A percentile compares a stretch with the other conserved stretches of the same genome.
Conservation (phyloP, 1,140 invertebrate genomes). For the Hyles vespertilio region DNA sequence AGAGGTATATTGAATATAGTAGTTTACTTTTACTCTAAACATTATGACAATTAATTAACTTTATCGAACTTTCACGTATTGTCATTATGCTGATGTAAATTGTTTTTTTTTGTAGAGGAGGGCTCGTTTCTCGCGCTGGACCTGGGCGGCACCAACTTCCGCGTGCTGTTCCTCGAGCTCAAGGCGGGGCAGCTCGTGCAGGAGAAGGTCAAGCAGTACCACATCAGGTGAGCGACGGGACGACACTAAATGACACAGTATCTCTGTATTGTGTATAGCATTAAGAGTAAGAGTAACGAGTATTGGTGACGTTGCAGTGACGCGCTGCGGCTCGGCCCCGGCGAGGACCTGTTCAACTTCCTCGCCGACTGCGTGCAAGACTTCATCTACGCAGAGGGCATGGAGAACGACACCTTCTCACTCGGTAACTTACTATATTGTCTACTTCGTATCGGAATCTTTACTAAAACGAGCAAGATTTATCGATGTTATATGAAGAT, state of each 20-base stretch:
- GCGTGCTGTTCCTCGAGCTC: slow-evolving; percentile 93
- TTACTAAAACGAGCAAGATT: too few species aligned
- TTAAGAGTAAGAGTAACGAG: too few species aligned
- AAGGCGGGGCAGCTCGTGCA: slow-evolving; percentile 76
- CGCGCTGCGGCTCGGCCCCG: slow-evolving; percentile 59
- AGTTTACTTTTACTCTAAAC: too few species aligned
- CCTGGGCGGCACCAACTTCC: slow-evolving; percentile 97
- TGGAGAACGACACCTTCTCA: slow-evolving; percentile 84
- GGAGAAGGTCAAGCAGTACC: slow-evolving; percentile 71
- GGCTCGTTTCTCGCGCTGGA: slow-evolving; percentile 78
- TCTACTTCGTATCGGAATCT: too few species aligned
- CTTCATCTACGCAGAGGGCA: slow-evolving; percentile 87
- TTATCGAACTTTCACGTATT: too few species aligned
- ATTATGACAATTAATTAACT: too few species aligned
- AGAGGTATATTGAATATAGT: too few species aligned
- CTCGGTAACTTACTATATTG: slow-evolving; percentile 46
- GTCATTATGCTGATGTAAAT: too few species aligned
- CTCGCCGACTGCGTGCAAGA: slow-evolving; percentile 94
- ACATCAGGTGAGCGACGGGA: slow-evolving; percentile 51
- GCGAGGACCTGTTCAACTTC: slow-evolving; percentile 90
- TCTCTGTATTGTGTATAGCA: too few species aligned
- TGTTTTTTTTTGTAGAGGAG: slow-evolving; percentile 72
- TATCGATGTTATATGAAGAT: too few species aligned
- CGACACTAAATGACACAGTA: too few species aligned
- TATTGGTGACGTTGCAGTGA: slow-evolving; percentile 35